Conservation (phyloP, 1,140 invertebrate genomes). For the Lethrus apterus region DNA sequence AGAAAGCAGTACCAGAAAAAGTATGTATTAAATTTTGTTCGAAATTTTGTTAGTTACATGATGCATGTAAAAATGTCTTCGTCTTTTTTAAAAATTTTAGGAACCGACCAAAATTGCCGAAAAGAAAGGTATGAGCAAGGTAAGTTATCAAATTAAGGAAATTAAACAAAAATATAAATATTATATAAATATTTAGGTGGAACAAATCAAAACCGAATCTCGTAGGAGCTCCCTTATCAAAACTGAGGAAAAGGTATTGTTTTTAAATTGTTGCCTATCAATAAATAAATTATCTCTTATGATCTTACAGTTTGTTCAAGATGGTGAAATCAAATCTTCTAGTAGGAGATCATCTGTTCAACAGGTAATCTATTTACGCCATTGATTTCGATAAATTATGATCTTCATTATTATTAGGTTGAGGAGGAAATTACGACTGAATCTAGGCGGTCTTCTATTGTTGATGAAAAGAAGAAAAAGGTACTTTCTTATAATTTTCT, state of each 20-base stretch:
- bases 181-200: slow-evolving; percentile 29
- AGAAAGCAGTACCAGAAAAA: slow-evolving; percentile 29
- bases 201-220: slow-evolving; percentile 55
- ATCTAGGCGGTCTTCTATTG: slow-evolving; percentile 54
- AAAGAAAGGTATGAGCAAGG: slow-evolving; percentile 28
- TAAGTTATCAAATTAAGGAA: slow-evolving; percentile 21
- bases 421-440: slow-evolving; percentile 53
- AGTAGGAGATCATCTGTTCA: slow-evolving; percentile 36
- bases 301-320: slow-evolving; percentile 31
- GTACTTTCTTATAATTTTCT: slow-evolving; percentile 41
- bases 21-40: slow-evolving; percentile 23
- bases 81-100: slow-evolving; percentile 9
- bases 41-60: not conserved
- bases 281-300: not conserved
- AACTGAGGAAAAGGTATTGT: slow-evolving; percentile 36
- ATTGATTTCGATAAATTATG: not conserved
- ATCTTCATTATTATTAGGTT: slow-evolving; percentile 23
- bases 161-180: slow-evolving; percentile 20
- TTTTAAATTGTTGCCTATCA: slow-evolving; percentile 10
- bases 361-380: slow-evolving; percentile 24
- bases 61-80: no score
- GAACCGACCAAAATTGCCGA: slow-evolving; percentile 25
- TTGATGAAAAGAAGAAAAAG: slow-evolving; percentile 51
- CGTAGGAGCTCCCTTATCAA: slow-evolving; percentile 56
- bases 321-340: slow-evolving; percentile 32